phyloP scores from a whole-genome alignment of 2,113 vertebrate species.

The Megaleporinus macrocephalus region DNA sequence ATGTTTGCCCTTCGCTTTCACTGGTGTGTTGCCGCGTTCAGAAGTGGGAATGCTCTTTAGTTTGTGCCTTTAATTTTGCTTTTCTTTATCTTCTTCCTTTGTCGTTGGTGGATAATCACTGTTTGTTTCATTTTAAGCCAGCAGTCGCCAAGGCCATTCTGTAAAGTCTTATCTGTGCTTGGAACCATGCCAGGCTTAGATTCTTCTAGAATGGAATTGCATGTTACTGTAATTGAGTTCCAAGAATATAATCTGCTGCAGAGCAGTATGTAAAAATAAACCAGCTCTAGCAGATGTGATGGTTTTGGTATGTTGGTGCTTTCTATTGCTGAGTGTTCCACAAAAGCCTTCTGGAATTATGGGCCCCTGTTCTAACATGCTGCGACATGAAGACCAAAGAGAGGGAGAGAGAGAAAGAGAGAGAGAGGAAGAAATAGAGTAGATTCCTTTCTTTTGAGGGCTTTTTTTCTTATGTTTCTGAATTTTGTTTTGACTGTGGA shows the following conservation, averaged over 20 bases:
- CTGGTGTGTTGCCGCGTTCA: background rate
- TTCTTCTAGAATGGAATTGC: constrained; percentile 71
- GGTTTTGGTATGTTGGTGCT: constrained; percentile 56
- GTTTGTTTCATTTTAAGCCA: constrained; percentile 60
- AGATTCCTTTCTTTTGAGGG: background rate
- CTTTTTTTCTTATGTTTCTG: constrained; percentile 18
- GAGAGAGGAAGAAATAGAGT: background rate
- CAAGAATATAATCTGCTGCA: constrained; percentile 72
- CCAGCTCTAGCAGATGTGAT: constrained; percentile 66
- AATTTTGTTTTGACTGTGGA: constrained; percentile 68
- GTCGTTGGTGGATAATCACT: constrained; percentile 54
- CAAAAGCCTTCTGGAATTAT: constrained; percentile 68
- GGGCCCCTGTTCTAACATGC: background rate
- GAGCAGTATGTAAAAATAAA: constrained; percentile 72
- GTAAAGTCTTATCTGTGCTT: constrained; percentile 66
- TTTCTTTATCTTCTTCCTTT: constrained; percentile 32
- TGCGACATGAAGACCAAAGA: background rate
- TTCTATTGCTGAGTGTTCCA: constrained; percentile 50
- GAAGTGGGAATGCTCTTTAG: constrained; percentile 25
- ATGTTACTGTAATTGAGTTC: constrained; percentile 71
- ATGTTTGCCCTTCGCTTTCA: background rate
- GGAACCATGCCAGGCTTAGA: constrained; percentile 68
- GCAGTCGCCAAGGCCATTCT: constrained; percentile 44
- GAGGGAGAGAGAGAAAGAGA: background rate
- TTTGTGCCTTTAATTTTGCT: constrained; percentile 16